Conservation (phyloP, 2,113 vertebrate genomes). For the Elaphurus davidianus region DNA sequence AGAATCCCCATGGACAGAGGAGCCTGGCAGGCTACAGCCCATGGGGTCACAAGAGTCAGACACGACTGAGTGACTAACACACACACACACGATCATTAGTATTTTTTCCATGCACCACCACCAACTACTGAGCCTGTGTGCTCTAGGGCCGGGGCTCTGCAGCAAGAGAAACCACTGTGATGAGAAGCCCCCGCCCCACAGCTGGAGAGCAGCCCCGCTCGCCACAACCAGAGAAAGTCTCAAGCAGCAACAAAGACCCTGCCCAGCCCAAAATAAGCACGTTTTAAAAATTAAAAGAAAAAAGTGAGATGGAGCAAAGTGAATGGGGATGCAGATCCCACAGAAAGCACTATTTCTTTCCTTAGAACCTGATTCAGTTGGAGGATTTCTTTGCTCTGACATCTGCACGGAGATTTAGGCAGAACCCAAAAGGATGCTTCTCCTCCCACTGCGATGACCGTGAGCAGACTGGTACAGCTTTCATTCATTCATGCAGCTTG, state of each 20-base stretch:
- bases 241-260: neutral
- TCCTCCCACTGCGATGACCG: rapidly evolving
- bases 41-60: neutral
- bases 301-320: neutral
- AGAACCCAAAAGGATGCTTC: neutral
- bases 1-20: neutral
- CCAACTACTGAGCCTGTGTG: neutral
- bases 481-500: neutral
- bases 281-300: neutral
- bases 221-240: neutral
- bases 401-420: neutral
- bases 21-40: neutral
- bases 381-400: neutral
- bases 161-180: neutral
- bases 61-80: rapidly evolving
- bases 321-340: neutral
- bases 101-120: neutral
- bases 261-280: neutral
- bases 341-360: neutral
- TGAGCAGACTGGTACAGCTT: neutral
- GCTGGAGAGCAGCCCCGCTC: rapidly evolving
- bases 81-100: neutral
- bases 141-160: neutral
- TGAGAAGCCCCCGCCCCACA: neutral
- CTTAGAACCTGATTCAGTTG: rapidly evolving